These are phyloP conservation scores for Caracal caracal DNA, from an alignment of 2,113 vertebrate species.

Conservation along the genomic window DNA sequence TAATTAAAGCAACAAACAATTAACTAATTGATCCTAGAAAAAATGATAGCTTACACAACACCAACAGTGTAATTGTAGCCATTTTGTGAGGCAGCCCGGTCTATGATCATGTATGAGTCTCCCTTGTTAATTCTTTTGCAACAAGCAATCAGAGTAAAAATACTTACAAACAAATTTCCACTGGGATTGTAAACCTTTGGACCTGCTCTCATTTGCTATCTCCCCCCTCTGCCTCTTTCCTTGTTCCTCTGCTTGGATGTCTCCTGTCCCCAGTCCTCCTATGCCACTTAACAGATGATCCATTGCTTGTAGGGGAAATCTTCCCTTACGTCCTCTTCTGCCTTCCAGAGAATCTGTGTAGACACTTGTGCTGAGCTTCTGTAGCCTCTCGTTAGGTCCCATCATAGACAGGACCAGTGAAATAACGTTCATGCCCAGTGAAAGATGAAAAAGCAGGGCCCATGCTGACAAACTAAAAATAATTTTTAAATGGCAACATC, in stretches of 20 bases:
- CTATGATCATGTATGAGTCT: not conserved
- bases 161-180: not conserved
- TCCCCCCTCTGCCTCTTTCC: not conserved
- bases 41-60: not conserved
- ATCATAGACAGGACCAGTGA: not conserved
- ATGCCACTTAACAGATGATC: not conserved
- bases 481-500: not conserved
- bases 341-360: not conserved
- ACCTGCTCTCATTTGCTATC: not conserved
- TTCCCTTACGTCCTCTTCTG: not conserved
- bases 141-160: not conserved
- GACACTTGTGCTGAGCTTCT: not conserved
- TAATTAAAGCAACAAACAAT: constrained; percentile 49
- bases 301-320: not conserved
- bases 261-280: not conserved
- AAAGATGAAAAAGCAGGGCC: not conserved
- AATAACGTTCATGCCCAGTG: not conserved
- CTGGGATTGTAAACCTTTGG: not conserved
- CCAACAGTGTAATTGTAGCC: not conserved
- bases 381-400: not conserved
- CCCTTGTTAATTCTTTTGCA: not conserved
- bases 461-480: not conserved
- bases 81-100: not conserved
- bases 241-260: not conserved
- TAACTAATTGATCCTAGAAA: constrained; percentile 52